phyloP scores from a whole-genome alignment of 2,888 invertebrate species.

The Diadegma fenestrale region DNA sequence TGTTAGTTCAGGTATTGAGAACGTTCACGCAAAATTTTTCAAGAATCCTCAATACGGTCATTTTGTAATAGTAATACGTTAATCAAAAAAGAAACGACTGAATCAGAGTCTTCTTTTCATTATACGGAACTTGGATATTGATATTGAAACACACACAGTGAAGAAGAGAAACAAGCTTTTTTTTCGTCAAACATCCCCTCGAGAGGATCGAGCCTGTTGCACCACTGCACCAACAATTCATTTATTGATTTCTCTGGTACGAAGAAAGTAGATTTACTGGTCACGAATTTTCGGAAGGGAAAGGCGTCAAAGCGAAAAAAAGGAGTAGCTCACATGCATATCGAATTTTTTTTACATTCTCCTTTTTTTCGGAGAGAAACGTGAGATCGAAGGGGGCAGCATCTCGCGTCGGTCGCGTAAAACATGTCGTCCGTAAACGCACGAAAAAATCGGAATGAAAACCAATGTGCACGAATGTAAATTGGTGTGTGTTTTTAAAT shows the following conservation, averaged over 20 bases:
- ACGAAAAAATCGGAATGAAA: slow-evolving; percentile 7
- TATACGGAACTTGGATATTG: not conserved
- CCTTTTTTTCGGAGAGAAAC: slow-evolving; percentile 51
- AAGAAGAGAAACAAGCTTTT: not conserved
- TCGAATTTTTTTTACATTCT: slow-evolving; percentile 37
- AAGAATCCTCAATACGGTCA: too few species aligned
- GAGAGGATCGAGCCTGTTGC: not conserved
- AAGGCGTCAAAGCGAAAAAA: slow-evolving; percentile 50
- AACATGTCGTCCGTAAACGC: slow-evolving; percentile 2
- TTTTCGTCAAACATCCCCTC: not conserved
- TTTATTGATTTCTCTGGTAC: slow-evolving; percentile 51
- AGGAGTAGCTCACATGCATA: slow-evolving; percentile 31
- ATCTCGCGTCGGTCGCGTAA: slow-evolving; percentile 7
- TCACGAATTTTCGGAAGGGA: slow-evolving; percentile 56
- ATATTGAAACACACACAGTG: not conserved
- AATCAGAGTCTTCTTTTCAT: not conserved
- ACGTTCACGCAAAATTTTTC: too few species aligned
- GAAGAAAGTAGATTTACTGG: slow-evolving; percentile 62
- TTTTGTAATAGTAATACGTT: too few species aligned
- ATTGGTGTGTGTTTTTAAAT: not conserved
- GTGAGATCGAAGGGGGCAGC: slow-evolving; percentile 38
- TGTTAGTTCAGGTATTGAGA: too few species aligned
- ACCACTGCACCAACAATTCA: slow-evolving; percentile 13
- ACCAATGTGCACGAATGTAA: not conserved
- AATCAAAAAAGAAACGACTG: not conserved